These are phyloP conservation scores for Merops nubicus DNA, from an alignment of 2,113 vertebrate genomes.

Conservation along the genomic window DNA sequence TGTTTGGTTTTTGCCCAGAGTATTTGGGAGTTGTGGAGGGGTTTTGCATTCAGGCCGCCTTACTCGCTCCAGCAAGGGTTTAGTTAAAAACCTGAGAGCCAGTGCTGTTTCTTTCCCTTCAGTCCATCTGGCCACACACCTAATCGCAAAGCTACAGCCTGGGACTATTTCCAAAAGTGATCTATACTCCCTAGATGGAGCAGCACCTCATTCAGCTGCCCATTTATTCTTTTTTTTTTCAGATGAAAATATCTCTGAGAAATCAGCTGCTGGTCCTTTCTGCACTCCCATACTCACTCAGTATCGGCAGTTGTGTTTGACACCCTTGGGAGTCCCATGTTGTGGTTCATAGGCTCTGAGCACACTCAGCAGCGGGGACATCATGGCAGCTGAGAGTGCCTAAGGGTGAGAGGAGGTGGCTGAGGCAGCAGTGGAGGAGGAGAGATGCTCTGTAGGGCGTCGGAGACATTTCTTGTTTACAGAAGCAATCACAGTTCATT, in stretches of 20 bases:
- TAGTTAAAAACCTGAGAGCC: neutral
- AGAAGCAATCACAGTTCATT: constrained; percentile 47
- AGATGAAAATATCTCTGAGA: neutral
- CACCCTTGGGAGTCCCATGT: neutral
- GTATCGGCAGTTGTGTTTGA: neutral
- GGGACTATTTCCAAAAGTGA: constrained; percentile 7
- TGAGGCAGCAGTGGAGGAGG: neutral
- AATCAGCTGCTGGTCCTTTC: neutral
- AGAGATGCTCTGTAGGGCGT: neutral
- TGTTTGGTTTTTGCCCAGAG: neutral
- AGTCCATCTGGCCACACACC: neutral
- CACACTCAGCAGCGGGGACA: neutral
- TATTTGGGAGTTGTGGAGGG: neutral
- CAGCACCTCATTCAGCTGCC: neutral
- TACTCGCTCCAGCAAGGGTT: neutral
- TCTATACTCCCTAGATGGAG: neutral
- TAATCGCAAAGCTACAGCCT: neutral
- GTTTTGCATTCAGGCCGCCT: neutral
- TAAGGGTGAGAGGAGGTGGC: neutral
- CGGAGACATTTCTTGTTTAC: constrained; percentile 18
- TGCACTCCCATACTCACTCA: accelerated
- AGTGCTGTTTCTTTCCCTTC: neutral
- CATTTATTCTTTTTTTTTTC: neutral
- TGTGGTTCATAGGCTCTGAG: neutral
- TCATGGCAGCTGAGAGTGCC: neutral